phyloP scores from a whole-genome alignment of 1,140 invertebrate genomes.

The Achatina immaculata region DNA sequence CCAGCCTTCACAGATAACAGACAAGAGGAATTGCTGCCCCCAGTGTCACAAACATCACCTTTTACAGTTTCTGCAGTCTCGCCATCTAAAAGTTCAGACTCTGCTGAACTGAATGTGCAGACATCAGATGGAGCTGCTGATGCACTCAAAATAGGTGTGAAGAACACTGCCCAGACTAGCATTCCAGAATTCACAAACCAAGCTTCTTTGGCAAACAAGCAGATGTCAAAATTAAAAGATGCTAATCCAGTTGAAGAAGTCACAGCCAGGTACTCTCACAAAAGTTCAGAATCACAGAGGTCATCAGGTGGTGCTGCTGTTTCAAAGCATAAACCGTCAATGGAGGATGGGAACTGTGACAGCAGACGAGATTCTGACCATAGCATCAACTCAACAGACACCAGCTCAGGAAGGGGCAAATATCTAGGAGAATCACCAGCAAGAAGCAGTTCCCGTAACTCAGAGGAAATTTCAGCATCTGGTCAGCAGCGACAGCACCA shows the following conservation, averaged over 20 bases:
- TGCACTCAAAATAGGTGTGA: neutral
- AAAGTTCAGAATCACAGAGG: neutral
- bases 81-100: neutral
- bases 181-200: neutral
- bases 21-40: neutral
- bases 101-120: neutral
- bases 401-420: neutral
- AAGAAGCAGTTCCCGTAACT: constrained; percentile 13
- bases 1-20: constrained; percentile 2
- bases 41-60: neutral
- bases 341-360: constrained; percentile 16
- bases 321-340: neutral
- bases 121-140: neutral
- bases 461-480: constrained; percentile 9
- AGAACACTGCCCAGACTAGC: neutral
- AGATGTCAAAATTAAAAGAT: neutral
- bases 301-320: neutral
- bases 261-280: neutral
- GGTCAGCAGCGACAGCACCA: constrained; percentile 37
- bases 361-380: constrained; percentile 6
- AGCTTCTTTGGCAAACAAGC: neutral
- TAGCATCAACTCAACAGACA: neutral
- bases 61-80: neutral
- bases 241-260: neutral
- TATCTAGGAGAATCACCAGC: neutral